Evolutionary conservation across 2,888 invertebrate genomes (phyloP).

Genomic region (Odiellus spinosus): DNA sequence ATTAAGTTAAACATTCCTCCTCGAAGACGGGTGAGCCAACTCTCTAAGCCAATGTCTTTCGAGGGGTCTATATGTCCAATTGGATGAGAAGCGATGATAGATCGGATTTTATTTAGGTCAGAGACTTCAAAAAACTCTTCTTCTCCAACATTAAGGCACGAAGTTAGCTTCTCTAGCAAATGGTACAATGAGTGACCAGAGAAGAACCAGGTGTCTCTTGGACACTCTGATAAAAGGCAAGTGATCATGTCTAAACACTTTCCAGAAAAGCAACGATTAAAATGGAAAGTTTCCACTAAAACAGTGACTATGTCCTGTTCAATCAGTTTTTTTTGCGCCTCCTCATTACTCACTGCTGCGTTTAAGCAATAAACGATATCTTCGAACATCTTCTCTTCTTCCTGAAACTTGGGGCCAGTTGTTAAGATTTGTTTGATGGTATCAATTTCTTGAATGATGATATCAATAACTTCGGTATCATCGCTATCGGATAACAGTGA

Average conservation of each 20-base stretch:
- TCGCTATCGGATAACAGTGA: constrained; percentile 43
- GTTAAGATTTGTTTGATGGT: constrained; percentile 7
- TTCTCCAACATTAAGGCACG: constrained; percentile 48
- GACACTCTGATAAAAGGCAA: no score
- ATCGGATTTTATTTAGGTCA: no score
- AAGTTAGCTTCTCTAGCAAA: constrained; percentile 32
- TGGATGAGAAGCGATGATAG: no score
- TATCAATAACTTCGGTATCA: constrained; percentile 13
- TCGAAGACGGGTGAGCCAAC: constrained; percentile 67
- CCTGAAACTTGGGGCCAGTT: constrained; percentile 1
- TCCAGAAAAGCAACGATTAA: no score
- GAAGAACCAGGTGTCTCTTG: not conserved
- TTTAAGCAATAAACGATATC: constrained; percentile 40
- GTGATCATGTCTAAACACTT: no score
- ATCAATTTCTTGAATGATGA: constrained; percentile 8
- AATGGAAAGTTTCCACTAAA: no score
- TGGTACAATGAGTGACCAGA: no score
- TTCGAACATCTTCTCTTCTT: constrained; percentile 10
- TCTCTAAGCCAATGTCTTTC: constrained; percentile 32
- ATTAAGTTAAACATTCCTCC: constrained; percentile 68
- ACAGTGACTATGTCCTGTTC: constrained; percentile 36
- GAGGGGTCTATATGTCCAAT: no score
- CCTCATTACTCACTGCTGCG: constrained; percentile 33
- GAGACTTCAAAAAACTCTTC: no score
- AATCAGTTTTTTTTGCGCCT: constrained; percentile 61